phyloP scores from a whole-genome alignment of 2,888 invertebrate species.

The Odontomyia ornata region DNA sequence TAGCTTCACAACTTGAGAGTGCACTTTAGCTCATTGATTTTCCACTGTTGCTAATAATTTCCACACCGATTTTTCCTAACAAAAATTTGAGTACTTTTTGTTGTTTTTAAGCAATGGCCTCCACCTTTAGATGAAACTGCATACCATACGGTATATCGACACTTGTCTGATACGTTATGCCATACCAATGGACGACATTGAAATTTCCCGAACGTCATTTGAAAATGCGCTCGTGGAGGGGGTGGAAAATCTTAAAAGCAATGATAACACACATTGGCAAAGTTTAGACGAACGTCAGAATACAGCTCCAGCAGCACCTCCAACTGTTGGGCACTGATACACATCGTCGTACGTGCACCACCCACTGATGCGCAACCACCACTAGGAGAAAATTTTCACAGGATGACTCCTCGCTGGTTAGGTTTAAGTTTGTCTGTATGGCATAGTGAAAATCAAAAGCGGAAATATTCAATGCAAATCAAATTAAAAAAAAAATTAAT shows the following conservation, averaged over 20 bases:
- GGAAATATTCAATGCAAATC: not conserved
- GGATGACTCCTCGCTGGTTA: not conserved
- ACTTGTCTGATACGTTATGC: conserved; percentile 41
- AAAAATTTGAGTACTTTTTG: not conserved
- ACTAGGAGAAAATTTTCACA: conserved; percentile 4
- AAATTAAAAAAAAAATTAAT: no score
- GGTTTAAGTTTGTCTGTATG: not conserved
- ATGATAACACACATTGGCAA: conserved; percentile 31
- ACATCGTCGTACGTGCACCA: not conserved
- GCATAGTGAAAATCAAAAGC: not conserved
- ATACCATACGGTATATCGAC: conserved; percentile 30
- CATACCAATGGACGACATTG: conserved; percentile 46
- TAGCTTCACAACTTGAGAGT: not conserved
- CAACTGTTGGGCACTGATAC: not conserved
- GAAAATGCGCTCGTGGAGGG: not conserved
- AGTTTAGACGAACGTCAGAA: not conserved
- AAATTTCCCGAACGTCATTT: conserved; percentile 49
- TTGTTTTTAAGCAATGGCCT: conserved; percentile 9
- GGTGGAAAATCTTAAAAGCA: conserved; percentile 14
- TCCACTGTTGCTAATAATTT: not conserved
- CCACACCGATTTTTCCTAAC: not conserved
- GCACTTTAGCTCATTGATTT: conserved; percentile 17
- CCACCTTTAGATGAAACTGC: conserved; percentile 27
- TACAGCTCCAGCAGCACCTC: conserved; percentile 10
- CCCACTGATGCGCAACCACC: not conserved